Evolutionary conservation across 2,888 invertebrate species (phyloP), one percentile per base, ranked within the genome.

Genomic region (Herminia tarsipennalis): DNA sequence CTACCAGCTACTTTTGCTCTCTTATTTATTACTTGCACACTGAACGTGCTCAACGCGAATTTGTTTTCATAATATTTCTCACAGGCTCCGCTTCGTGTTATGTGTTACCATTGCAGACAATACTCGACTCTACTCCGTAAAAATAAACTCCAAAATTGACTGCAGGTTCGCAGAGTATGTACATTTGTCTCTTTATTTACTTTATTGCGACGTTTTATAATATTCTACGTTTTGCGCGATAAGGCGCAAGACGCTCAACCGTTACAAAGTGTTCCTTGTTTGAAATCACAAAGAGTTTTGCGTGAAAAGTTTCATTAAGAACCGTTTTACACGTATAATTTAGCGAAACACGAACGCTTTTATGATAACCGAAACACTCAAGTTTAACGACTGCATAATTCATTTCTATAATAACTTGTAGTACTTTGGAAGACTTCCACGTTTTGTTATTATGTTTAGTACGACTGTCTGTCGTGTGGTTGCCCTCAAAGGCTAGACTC

Each of bases 51-150:
- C 87, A 85, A 82, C 85, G 76, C 81, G 86, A 90, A 89, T 90
- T 90, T 90, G 90, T 90, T 89, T 88, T 86, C 90, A 88, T 89
- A 90, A 90, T 89, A 90, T 89, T 89, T 87, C 86, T 82, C 78
- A 69, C 78, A 69, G 78, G 73, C 71, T 5, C 70, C 73, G 73
- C 47, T 52, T 54, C 56, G 72, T 74, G 72, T 81, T 84, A 82
- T 81, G 72, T 82, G 74, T 45, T 66, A 27, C 42, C 38, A 37
- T 33, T 42, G 24, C 70, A 71, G 41, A 47, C 67, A 40, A 82
- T 63, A 73, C 56, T 50, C 58, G 28, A 74, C 82, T 63, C 57
- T 82, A 73, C 44, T 1, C 1, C 1, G 12, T 27, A n/a, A 5
- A 2, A 5, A 27, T 65, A 86, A 71, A 78, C 51, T 53, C 35